Base-by-base conservation (phyloP, 2,113 vertebrate species). In the Hippotragus niger region DNA sequence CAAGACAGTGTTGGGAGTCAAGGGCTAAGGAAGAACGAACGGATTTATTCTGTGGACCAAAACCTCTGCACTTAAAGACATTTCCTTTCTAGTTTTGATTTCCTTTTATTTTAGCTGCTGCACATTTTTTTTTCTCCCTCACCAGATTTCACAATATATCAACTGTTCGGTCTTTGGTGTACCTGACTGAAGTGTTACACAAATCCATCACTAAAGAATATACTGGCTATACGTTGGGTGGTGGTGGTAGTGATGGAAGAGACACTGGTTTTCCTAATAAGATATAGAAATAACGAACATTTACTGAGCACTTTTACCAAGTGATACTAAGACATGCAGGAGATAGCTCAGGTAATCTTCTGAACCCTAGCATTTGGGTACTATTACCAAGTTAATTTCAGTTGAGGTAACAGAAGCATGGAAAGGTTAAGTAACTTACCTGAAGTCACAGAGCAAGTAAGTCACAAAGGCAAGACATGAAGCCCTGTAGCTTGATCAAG, bases 181-280 rank as follows among this genome's bases (percentile, higher is more conserved):
- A 55, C n/a, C 58, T 50, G 15, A 53, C 27, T 57, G 33, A 5
- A 31, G 3, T 2, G 36, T 23, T 5, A 11, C 4, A 55, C 2
- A 88, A 36, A 85, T 82, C 71, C 7, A 5, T 95, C 17, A 36
- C 16, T 43, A n/a, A 84, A 60, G 19, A 90, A 40, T n/a, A 23
- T 3, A 33, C 5, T 58, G 43, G 83, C 3, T 81, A 21, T 50
- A 33, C 1, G 0, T 0, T 47, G 43, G 5, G 31, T 1, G 31
- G 5, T 23, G 31, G 31, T 7, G 78, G 47, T 40, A 40, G 36
- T 74, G 71, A 76, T 52, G 50, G 33, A 53, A n/a, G 47, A 50
- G 45, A 50, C 2, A 29, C 31, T 58, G 5, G 7, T 53, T 67
- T 89, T 78, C 13, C 6, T 55, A 55, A 81, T 33, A 71, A 84